Evolutionary conservation across 2,797 vertebrate species (phyloP).

Genomic region (Etheostoma nigrum): DNA sequence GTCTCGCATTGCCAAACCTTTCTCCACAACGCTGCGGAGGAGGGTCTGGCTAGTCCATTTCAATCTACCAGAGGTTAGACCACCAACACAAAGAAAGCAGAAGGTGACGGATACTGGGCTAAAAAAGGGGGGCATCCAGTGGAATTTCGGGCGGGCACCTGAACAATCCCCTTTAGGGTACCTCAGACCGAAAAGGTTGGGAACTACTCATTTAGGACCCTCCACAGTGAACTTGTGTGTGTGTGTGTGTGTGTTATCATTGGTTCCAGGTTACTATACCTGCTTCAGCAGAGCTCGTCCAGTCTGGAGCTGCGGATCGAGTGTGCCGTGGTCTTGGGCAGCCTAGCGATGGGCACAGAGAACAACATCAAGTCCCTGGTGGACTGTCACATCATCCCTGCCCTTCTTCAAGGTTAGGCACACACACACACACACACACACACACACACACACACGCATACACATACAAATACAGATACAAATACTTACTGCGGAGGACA

Average conservation of each 20-base stretch:
- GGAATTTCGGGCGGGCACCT: too few species aligned
- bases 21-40: too few species aligned
- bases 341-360: constrained; percentile 98
- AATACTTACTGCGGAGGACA: background rate
- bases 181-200: too few species aligned
- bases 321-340: constrained; percentile 97
- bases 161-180: too few species aligned
- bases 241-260: constrained; percentile 72
- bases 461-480: background rate
- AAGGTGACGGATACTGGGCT: too few species aligned
- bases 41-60: too few species aligned
- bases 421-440: background rate
- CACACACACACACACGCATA: background rate
- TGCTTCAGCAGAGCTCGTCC: constrained; percentile 96
- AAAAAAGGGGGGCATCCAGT: too few species aligned
- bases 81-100: too few species aligned
- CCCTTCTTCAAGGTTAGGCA: constrained; percentile 95
- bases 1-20: too few species aligned
- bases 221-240: background rate
- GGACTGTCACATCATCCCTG: constrained; percentile 99
- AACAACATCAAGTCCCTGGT: constrained; percentile 99
- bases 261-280: constrained; percentile 92
- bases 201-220: too few species aligned
- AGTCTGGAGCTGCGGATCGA: constrained; percentile 94
- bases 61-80: too few species aligned